Evolutionary conservation across 2,113 vertebrate genomes (phyloP), one percentile per base, ranked within the genome.

Genomic region (Heterochromis multidens): DNA sequence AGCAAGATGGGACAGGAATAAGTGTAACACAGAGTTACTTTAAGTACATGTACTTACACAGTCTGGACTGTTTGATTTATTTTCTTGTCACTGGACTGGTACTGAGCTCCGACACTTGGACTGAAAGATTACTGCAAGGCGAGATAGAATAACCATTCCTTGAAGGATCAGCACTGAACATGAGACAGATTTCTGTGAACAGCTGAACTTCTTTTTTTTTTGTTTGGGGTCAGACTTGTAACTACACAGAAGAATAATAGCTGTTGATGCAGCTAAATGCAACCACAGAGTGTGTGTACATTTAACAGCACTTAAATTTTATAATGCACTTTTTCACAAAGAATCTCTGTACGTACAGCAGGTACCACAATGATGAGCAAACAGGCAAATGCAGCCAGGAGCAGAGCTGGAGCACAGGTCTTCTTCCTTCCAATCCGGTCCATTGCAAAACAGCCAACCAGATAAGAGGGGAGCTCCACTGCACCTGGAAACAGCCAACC

Each of bases 381-480:
- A 92, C 97, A 98, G 77, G 96, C 91, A 10, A 97, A 70, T 25
- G 96, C 96, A n/a, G 96, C 95, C 82, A 96, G 94, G 56, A 98
- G 89, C 92, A 99, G 96, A 77, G 96, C 96, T 2, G 97, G 96
- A 77, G 94, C 95, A 88, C 98, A 95, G 3, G 97, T 96, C 86
- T 94, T 97, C 94, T 96, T 98, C 92, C 98, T 96, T 82, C 98
- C 98, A 49, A 99, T 86, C 79, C 89, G 95, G 89, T 98, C 96
- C 97, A 98, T 97, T 61, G 93, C 96, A 90, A 96, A 77, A 92
- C 97, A 98, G 85, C 96, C 96, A 86, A 98, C 88, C 88, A 97
- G 29, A 89, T 98, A 99, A 21, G 97, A 97, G 61, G 97, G 97
- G 72, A 99, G 87, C 90, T 99, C 98, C 95, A 98, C 96, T 27